Base-by-base conservation (phyloP, 2,797 vertebrate genomes). In the Urophycis tenuis region DNA sequence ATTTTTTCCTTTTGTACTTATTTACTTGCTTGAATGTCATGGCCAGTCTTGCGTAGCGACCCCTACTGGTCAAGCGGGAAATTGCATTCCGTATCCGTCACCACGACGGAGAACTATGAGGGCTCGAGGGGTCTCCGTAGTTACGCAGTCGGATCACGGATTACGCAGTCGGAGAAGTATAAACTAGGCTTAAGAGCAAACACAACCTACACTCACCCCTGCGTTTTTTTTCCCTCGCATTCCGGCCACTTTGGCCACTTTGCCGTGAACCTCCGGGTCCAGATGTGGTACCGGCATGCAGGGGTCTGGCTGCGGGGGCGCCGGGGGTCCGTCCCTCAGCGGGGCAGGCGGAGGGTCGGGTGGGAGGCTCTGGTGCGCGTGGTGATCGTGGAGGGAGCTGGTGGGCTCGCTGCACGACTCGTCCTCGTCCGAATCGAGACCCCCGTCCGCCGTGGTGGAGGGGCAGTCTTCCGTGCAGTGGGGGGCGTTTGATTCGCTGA, bases 251-350 rank as follows among this genome's bases (percentile, higher is more conserved):
- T 89, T 93, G 10, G 76, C 76, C 4, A 79, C 80, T 53, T 90
- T 93, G 4, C 86, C 81, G 0, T 87, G 86, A 53, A 81, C 83
- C 9, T 94, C 86, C 0, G 89, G 81, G 74, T 95, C 95, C 0
- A 93, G 93, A 85, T 88, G 89, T 53, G 91, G 91, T 71, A 97
- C 95, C 4, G 96, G 96, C 96, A 98, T 99, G 87, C 96, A 96
- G 81, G 95, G 83, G 0, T 95, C 94, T 0, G 96, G 96, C 3
- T 93, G 93, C 35, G 94, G 94, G 0, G 95, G 93, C 77, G 94
- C 84, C 0, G 96, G 97, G 0, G 92, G 94, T 3, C 94, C 94
- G 73, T 96, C 95, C 79, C 93, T 96, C 49, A 95, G 87, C 0
- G 94, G 91, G 34, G 90, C 91, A 0, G 96, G 96, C 15, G 88